Conservation (phyloP, 2,113 vertebrate genomes). For the Corapipo altera region DNA sequence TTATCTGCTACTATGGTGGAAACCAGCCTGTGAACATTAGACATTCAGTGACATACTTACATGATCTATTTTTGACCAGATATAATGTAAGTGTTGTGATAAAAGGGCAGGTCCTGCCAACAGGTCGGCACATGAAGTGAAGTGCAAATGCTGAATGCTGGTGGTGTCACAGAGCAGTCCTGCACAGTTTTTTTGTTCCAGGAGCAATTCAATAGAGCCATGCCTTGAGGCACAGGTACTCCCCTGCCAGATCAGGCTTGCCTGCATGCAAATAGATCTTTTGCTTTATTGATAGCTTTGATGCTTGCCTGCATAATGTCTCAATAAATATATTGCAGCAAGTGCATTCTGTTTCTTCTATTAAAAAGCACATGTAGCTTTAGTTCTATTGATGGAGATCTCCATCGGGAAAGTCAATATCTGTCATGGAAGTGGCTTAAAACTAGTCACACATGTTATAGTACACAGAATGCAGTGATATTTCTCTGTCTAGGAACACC, state of each 20-base stretch:
- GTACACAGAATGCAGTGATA: not conserved
- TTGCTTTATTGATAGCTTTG: not conserved
- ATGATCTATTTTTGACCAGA: not conserved
- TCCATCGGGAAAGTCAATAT: not conserved
- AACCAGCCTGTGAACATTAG: not conserved
- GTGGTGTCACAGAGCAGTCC: not conserved
- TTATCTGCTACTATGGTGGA: not conserved
- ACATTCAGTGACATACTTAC: not conserved
- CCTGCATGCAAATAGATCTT: not conserved
- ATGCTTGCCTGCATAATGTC: not conserved
- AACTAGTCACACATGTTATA: not conserved
- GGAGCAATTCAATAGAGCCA: rapidly evolving
- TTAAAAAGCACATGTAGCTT: not conserved
- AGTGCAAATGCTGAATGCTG: rapidly evolving
- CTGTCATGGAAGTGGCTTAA: not conserved
- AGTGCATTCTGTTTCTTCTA: not conserved
- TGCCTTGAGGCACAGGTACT: not conserved
- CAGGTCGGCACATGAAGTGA: not conserved
- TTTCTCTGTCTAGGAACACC: not conserved
- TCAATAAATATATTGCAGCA: not conserved
- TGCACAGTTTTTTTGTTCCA: not conserved
- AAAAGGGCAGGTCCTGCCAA: not conserved
- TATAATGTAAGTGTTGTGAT: not conserved
- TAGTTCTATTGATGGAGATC: not conserved
- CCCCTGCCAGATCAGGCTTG: not conserved